Percentiles rank a stretch among this genome's conserved stretches.
phyloP scores from a whole-genome alignment of 2,113 vertebrate genomes.

The Python bivittatus region DNA sequence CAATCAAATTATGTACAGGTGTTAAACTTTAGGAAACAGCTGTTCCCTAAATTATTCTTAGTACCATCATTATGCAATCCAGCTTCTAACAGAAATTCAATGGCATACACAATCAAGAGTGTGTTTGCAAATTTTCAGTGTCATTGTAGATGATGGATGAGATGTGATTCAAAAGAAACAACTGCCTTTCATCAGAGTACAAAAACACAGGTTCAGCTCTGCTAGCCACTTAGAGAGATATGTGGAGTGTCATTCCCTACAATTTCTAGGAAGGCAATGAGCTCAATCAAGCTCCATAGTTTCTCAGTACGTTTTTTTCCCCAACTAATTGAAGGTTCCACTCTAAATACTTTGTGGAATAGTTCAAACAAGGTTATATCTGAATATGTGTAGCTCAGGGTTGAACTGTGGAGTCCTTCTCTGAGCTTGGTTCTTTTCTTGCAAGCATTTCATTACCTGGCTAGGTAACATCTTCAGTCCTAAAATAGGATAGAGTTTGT shows the following conservation, averaged over 20 bases:
- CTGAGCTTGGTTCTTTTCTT: too few species aligned
- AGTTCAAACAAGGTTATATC: not conserved
- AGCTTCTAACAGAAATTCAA: conserved; percentile 24
- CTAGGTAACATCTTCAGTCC: too few species aligned
- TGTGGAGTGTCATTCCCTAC: not conserved
- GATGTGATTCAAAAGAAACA: not conserved
- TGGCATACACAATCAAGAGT: conserved; percentile 1
- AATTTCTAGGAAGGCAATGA: not conserved
- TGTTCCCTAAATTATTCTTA: conserved; percentile 32
- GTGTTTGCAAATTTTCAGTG: conserved; percentile 21
- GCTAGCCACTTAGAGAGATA: not conserved
- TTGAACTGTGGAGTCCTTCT: too few species aligned
- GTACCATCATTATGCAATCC: not conserved
- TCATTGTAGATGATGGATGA: conserved; percentile 7
- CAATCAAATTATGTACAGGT: conserved; percentile 28
- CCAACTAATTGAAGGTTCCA: not conserved
- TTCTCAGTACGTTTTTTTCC: not conserved
- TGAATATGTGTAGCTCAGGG: too few species aligned
- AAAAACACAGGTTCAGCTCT: not conserved
- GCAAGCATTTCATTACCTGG: too few species aligned
- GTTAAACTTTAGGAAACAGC: conserved; percentile 32
- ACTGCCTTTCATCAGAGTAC: not conserved
- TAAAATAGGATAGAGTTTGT: too few species aligned
- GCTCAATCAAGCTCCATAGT: not conserved
- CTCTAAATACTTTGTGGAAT: not conserved